Evolutionary conservation across 2,888 invertebrate genomes (phyloP).

Genomic region (Polietes domitor): DNA sequence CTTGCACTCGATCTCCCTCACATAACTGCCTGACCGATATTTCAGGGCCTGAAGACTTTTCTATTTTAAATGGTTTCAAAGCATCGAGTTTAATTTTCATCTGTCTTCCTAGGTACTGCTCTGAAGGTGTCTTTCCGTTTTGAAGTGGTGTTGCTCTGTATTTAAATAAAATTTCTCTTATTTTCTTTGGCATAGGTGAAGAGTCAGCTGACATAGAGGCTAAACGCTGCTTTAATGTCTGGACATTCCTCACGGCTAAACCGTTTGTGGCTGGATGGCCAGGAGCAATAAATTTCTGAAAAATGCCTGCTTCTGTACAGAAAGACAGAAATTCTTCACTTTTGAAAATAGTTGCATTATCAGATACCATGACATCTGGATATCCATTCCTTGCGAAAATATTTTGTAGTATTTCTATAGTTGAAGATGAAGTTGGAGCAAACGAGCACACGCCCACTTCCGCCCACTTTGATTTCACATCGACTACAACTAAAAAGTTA

Average conservation of each 20-base stretch:
- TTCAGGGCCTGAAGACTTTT: no score
- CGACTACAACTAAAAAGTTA: slow-evolving; percentile 45
- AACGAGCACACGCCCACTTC: slow-evolving; percentile 40
- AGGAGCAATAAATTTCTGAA: slow-evolving; percentile 63
- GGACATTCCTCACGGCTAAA: slow-evolving; percentile 55
- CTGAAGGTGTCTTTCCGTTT: slow-evolving; percentile 54
- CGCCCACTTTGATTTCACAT: slow-evolving; percentile 57
- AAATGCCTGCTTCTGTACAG: no score
- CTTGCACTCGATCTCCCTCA: slow-evolving; percentile 37
- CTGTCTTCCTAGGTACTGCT: slow-evolving; percentile 47
- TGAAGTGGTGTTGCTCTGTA: slow-evolving; percentile 51
- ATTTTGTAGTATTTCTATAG: slow-evolving; percentile 54
- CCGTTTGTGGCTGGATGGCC: slow-evolving; percentile 56
- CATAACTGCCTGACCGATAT: slow-evolving; percentile 39
- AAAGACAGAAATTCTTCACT: slow-evolving; percentile 53
- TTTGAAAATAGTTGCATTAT: slow-evolving; percentile 58
- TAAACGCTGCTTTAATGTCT: slow-evolving; percentile 48
- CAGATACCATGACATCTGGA: slow-evolving; percentile 57
- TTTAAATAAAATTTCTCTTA: slow-evolving; percentile 42
- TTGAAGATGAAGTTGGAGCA: slow-evolving; percentile 51
- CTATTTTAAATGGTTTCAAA: no score
- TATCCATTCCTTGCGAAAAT: slow-evolving; percentile 43
- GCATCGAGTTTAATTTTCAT: slow-evolving; percentile 43
- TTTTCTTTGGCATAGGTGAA: slow-evolving; percentile 78
- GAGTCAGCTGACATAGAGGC: slow-evolving; percentile 44